Evolutionary conservation across 2,113 vertebrate genomes (phyloP), one percentile per base, ranked within the genome.

Genomic region (Progne subis): DNA sequence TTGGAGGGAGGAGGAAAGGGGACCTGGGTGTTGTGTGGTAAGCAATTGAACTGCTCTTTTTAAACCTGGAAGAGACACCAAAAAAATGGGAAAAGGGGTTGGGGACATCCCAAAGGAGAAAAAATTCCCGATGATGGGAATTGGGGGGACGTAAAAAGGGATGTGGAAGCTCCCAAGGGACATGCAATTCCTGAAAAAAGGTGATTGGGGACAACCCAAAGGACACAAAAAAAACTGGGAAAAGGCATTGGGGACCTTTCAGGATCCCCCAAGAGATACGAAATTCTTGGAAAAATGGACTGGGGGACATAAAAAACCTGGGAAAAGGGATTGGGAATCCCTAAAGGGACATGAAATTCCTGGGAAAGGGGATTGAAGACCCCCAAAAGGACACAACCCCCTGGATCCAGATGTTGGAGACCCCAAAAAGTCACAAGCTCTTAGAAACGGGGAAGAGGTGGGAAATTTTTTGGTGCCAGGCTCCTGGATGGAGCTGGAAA

Each of bases 71-170:
- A 68, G 56, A 76, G 57, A 46, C 26, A 34, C 3, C 9, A 80
- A 55, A 80, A 44, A 28, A 0, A 2, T 9, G 15, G 20, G 11
- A 8, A 56, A 56, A 25, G 8, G 41, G 26, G 6, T 6, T 67
- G 50, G 50, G 32, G 41, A 47, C 20, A 25, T 3, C 12, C 12
- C 20, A 67, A 67, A 65, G 2, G 9, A 46, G 20, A 46, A 67
- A 29, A 67, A 56, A 65, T 6, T 79, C 25, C 12, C 0, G 0
- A 23, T 31, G 19, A 4, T 6, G 46, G 12, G 32, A 37, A 56
- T 10, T 56, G 26, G 32, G 6, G 26, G 26, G 20, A 19, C 4
- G 19, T 55, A 19, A 46, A 79, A 55, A 44, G 19, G 25, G 12
- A 37, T 24, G 3, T 65, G 25, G 19, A 24, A 37, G 9, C 7